These are phyloP conservation scores for Lineus longissimus DNA, from an alignment of 1,140 invertebrate species.

Conservation along the genomic window DNA sequence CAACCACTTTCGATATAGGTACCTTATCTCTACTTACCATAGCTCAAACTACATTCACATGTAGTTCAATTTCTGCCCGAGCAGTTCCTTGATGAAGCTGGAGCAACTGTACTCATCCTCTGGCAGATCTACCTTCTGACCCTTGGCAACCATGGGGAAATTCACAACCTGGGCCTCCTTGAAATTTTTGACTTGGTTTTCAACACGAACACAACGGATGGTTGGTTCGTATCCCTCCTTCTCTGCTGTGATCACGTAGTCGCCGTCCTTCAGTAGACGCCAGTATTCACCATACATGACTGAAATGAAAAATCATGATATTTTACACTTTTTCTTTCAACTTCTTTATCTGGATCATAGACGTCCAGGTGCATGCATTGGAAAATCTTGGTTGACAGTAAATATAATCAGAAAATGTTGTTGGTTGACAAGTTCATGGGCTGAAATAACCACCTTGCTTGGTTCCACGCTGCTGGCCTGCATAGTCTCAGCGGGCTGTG, in stretches of 20 bases:
- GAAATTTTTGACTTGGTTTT: constrained; percentile 15
- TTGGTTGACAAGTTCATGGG: not conserved
- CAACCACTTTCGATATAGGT: too few species aligned
- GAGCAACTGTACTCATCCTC: too few species aligned
- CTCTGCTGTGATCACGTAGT: constrained; percentile 60
- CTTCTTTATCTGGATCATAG: not conserved
- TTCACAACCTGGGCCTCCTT: constrained; percentile 11
- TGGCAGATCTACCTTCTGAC: too few species aligned
- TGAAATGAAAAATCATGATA: constrained; percentile 15
- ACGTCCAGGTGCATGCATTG: not conserved
- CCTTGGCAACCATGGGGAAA: too few species aligned
- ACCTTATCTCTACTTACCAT: too few species aligned
- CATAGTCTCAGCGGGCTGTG: too few species aligned
- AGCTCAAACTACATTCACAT: too few species aligned
- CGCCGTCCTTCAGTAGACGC: constrained; percentile 80
- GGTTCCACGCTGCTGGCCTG: too few species aligned
- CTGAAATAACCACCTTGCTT: not conserved
- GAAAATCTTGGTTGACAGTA: not conserved
- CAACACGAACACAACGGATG: constrained; percentile 21
- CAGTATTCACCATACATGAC: constrained; percentile 80
- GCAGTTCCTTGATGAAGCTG: too few species aligned
- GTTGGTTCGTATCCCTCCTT: constrained; percentile 25
- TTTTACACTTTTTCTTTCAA: not conserved
- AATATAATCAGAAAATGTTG: not conserved
- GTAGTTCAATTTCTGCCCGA: too few species aligned